Base-by-base conservation (phyloP, 2,888 invertebrate genomes). In the Caradrina kadenii region DNA sequence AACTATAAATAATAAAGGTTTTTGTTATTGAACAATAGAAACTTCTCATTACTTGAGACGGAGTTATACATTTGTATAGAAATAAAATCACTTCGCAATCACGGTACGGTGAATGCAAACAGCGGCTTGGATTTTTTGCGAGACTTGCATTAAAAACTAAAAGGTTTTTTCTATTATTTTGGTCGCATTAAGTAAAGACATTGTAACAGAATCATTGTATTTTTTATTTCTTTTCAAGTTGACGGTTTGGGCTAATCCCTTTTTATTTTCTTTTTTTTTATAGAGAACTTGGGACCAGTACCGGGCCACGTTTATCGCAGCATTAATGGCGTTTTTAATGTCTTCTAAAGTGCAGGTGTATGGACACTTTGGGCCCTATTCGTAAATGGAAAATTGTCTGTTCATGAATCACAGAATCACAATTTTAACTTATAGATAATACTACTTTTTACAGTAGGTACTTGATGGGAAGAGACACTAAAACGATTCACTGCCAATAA, bases 11-110 rank as follows among this genome's bases (percentile, higher is more conserved):
- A 66, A 73, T 48, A 45, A 19, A 52, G 8, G 31, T 22, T 64
- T 73, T 63, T 63, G 45, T 56, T 64, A 58, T 68, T 31, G 45
- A 83, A 87, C 84, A 86, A 82, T 82, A 80, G 84, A 84, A 73
- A 73, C 0, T 69, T 69, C 66, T 87, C 85, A 86, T 88, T 86
- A 88, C 80, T 81, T 80, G 80, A 50, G 85, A 85, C 80, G 83
- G 73, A 71, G 66, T 72, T 59, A 11, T 31, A 63, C 73, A 83
- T 78, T 79, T 82, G 75, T 72, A 62, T 63, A 62, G 64, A 75
- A 76, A 63, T 65, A 63, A 81, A 84, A 79, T 79, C 26, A 61
- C 31, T 67, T 63, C 39, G 58, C 19, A 56, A 55, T 10, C 58
- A 26, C 69, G 45, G 22, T 49, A 49, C 58, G 15, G 39, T 58